Base-by-base conservation (phyloP, 2,113 vertebrate genomes). In the Chionis minor region DNA sequence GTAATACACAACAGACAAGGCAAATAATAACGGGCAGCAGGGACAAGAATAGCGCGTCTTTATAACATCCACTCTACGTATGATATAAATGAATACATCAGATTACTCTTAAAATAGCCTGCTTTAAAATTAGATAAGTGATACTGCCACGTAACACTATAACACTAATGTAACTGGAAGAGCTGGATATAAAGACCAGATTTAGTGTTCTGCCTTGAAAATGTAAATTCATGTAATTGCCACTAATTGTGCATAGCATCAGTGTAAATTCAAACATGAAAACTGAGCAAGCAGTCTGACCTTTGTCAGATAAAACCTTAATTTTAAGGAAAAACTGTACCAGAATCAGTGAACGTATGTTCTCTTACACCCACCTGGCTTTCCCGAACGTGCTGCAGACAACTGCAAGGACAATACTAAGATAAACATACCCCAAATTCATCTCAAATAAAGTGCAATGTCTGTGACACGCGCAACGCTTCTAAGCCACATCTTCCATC, bases 161-260 rank as follows among this genome's bases (percentile, higher is more conserved):
- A 81, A 89, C 69, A 72, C 90, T 90, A 72, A 90, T 59, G 88
- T 66, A 86, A 84, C 44, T 91, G 92, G 52, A 75, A 94, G 82
- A 92, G 52, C 42, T 81, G 70, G 69, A 58, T 84, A 83, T 42
- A 87, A 86, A 80, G 54, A 91, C 66, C 30, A 88, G 67, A 88
- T 66, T 84, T 71, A 30, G 74, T 28, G 63, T 30, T 71, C 78
- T 86, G 86, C 78, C 81, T 81, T 88, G 67, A 83, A 96, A 96
- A 93, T 73, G 74, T 81, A 86, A 96, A 95, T 95, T 94, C 42
- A 58, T 32, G 47, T 88, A 95, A 97, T 90, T 93, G 54, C 81
- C 71, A 84, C 74, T 97, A 94, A 94, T 70, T 93, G 75, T n/a
- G 62, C 35, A 32, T 19, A 33, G 52, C 74, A 72, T 30, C 26